These are phyloP conservation scores for Drosophila tristis DNA, from an alignment of 1,140 invertebrate species.

Conservation along the genomic window DNA sequence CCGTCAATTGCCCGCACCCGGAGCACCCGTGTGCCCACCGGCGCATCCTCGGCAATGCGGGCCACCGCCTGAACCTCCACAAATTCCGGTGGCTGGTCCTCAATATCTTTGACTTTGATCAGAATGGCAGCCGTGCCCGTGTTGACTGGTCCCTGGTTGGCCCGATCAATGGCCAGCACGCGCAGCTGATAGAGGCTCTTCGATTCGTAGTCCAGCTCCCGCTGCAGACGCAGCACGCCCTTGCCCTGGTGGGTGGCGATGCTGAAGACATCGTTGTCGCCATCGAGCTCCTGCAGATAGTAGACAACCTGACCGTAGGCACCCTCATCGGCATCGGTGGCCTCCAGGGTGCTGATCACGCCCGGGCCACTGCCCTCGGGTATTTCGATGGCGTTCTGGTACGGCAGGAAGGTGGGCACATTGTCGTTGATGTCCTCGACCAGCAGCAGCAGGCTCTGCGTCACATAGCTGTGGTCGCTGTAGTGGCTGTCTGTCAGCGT, in stretches of 20 bases:
- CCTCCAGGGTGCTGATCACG: conserved; percentile 92
- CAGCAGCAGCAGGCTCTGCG: conserved; percentile 93
- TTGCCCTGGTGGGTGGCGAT: conserved; percentile 94
- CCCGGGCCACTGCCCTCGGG: conserved; percentile 91
- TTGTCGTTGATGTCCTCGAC: conserved; percentile 97
- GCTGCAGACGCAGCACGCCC: conserved; percentile 92
- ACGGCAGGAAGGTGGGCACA: conserved; percentile 93
- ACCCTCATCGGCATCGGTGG: conserved; percentile 94
- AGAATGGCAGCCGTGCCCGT: conserved; percentile 95
- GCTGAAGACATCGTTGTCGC: conserved; percentile 91
- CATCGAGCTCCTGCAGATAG: conserved; percentile 91
- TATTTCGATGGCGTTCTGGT: conserved; percentile 91
- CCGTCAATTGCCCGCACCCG: conserved; percentile 96
- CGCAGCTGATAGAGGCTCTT: conserved; percentile 95
- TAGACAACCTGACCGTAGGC: conserved; percentile 94
- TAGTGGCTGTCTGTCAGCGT: conserved; percentile 95
- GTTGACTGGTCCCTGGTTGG: conserved; percentile 89
- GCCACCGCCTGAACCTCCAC: conserved; percentile 93
- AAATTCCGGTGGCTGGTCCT: conserved; percentile 96
- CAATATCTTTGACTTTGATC: conserved; percentile 94
- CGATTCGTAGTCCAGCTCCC: conserved; percentile 93
- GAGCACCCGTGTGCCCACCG: conserved; percentile 91
- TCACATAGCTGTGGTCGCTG: conserved; percentile 94
- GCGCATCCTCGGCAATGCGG: conserved; percentile 93
- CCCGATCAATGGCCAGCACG: conserved; percentile 93